phyloP scores from a whole-genome alignment of 2,797 vertebrate genomes.

The Leuciscus waleckii region DNA sequence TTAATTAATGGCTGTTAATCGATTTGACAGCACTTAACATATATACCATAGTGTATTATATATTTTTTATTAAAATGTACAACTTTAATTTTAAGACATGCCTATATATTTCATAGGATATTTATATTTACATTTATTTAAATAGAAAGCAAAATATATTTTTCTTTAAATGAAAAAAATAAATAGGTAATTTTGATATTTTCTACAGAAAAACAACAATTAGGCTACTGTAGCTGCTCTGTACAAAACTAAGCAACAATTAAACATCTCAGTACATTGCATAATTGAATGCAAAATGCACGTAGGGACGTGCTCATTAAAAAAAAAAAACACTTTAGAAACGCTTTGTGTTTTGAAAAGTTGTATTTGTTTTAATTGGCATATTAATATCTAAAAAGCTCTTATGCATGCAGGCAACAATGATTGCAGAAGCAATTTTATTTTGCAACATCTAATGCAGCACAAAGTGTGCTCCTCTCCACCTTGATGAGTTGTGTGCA shows the following conservation, averaged over 20 bases:
- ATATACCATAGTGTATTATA: too few species aligned
- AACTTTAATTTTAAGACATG: too few species aligned
- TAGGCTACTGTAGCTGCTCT: background rate
- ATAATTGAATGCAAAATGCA: background rate
- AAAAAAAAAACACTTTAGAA: background rate
- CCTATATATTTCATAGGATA: too few species aligned
- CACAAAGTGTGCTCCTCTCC: background rate
- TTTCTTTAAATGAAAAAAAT: too few species aligned
- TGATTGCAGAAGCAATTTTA: background rate
- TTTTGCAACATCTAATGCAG: background rate
- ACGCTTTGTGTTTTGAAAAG: background rate
- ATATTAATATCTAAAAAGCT: background rate
- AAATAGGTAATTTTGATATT: too few species aligned
- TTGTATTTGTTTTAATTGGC: background rate
- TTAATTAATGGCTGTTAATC: too few species aligned
- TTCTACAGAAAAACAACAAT: too few species aligned
- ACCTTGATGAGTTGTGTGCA: constrained; percentile 7
- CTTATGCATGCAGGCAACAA: background rate
- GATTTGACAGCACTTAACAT: too few species aligned
- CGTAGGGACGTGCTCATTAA: background rate
- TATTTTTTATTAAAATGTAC: too few species aligned
- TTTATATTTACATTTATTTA: too few species aligned
- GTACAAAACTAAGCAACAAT: background rate
- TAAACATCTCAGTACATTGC: background rate
- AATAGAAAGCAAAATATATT: background rate